Evolutionary conservation across 2,113 vertebrate genomes (phyloP).

Genomic region (Mus pahari): DNA sequence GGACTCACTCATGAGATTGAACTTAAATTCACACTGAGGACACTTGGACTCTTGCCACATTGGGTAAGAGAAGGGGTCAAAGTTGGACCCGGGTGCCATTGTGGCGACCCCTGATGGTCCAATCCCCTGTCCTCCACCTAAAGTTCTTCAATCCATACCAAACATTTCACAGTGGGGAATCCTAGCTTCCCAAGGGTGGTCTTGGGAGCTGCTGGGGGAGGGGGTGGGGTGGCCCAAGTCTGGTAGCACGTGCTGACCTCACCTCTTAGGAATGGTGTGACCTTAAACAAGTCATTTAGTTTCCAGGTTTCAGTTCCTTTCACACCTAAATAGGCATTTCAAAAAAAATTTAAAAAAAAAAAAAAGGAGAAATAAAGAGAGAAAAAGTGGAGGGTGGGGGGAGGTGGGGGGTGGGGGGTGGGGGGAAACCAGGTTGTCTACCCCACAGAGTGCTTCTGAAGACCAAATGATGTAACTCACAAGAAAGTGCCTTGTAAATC

Average conservation of each 20-base stretch:
- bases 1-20: background rate
- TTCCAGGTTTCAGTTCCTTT: conserved; percentile 55
- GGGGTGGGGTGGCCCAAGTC: background rate
- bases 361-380: fast-evolving
- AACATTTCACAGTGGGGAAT: background rate
- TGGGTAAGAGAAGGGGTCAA: background rate
- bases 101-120: background rate
- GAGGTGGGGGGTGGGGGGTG: background rate
- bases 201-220: background rate
- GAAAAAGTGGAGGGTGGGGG: background rate
- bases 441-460: conserved; percentile 50
- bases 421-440: background rate
- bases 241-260: background rate
- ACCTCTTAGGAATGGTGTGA: conserved; percentile 16
- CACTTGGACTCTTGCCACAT: background rate
- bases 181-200: conserved; percentile 40
- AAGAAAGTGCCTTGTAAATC: conserved; percentile 67
- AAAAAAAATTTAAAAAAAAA: background rate
- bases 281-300: conserved; percentile 63
- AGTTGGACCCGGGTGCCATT: background rate
- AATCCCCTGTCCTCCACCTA: background rate
- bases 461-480: background rate
- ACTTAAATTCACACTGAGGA: background rate
- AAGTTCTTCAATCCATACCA: background rate
- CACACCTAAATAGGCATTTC: conserved; percentile 59